These are phyloP conservation scores for Leucoma salicis DNA, from an alignment of 2,888 invertebrate species.

Conservation along the genomic window DNA sequence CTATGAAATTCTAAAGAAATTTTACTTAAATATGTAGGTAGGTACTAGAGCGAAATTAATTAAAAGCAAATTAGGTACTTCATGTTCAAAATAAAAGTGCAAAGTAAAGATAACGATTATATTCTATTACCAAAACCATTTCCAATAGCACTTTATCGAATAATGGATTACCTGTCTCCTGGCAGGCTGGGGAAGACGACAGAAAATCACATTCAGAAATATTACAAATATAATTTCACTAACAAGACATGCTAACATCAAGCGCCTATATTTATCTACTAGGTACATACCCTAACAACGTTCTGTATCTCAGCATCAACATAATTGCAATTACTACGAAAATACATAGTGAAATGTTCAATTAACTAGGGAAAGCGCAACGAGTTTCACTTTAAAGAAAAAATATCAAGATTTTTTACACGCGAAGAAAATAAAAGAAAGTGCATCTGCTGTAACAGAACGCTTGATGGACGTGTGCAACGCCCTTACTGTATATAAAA, in stretches of 20 bases:
- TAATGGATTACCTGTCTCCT: constrained; percentile 77
- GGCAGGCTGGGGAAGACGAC: constrained; percentile 82
- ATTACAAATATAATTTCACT: constrained; percentile 73
- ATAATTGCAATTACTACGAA: constrained; percentile 68
- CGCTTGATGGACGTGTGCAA: constrained; percentile 35
- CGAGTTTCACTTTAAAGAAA: constrained; percentile 71
- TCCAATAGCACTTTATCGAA: constrained; percentile 38
- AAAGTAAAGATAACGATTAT: constrained; percentile 21
- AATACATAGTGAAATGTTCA: constrained; percentile 64
- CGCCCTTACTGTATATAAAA: constrained; percentile 32
- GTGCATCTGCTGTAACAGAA: constrained; percentile 36
- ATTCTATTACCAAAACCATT: constrained; percentile 22
- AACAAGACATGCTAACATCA: constrained; percentile 65
- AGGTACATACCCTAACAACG: constrained; percentile 49
- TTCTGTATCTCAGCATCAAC: constrained; percentile 54
- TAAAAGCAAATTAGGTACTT: constrained; percentile 19
- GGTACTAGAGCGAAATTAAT: constrained; percentile 9
- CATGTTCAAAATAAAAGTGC: constrained; percentile 30
- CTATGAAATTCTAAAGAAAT: background rate
- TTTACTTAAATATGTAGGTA: background rate
- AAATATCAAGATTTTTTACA: constrained; percentile 78
- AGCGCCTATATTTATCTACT: constrained; percentile 45
- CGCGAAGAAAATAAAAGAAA: constrained; percentile 72
- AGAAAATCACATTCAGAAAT: constrained; percentile 82
- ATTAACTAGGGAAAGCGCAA: constrained; percentile 74